Evolutionary conservation across 2,797 vertebrate species (phyloP).

Genomic region (Kryptolebias ocellatus): DNA sequence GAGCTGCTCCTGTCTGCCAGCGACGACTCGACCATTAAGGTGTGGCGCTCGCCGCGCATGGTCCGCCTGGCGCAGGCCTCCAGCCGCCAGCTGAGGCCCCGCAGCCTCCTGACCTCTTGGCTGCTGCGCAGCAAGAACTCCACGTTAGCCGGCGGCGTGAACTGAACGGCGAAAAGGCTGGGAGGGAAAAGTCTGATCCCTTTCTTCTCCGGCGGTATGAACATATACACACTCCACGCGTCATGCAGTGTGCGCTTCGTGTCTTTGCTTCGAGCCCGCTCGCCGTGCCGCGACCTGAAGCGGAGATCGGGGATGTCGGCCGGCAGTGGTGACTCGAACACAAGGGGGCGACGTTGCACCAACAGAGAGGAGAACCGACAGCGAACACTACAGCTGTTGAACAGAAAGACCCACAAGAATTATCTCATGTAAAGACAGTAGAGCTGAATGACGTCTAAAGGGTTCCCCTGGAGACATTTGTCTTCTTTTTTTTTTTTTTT

Average conservation of each 20-base stretch:
- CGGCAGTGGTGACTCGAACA: conserved; percentile 36
- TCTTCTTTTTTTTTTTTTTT: conserved; percentile 23
- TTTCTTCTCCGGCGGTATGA: conserved; percentile 37
- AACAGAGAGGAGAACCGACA: conserved; percentile 18
- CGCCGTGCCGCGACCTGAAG: conserved; percentile 22
- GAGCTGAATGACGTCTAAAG: conserved; percentile 10
- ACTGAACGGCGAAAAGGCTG: conserved; percentile 64
- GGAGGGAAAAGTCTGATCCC: conserved; percentile 21
- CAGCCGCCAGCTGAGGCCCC: conserved; percentile 54
- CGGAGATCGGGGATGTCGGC: conserved; percentile 8
- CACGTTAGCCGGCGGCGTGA: conserved; percentile 41
- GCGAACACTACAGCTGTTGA: not conserved
- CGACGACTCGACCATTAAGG: conserved; percentile 93
- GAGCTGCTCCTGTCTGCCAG: conserved; percentile 95
- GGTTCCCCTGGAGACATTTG: conserved; percentile 16
- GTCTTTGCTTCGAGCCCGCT: conserved; percentile 13
- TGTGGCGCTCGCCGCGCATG: conserved; percentile 91
- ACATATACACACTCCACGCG: conserved; percentile 53
- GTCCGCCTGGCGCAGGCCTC: conserved; percentile 78
- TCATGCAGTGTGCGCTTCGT: conserved; percentile 26
- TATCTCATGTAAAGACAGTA: conserved; percentile 10
- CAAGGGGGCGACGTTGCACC: conserved; percentile 39
- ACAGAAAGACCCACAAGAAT: conserved; percentile 12
- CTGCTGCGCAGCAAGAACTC: conserved; percentile 80
- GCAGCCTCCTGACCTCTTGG: conserved; percentile 83